Evolutionary conservation across 2,888 invertebrate genomes (phyloP).

Genomic region (Melanchra persicariae): DNA sequence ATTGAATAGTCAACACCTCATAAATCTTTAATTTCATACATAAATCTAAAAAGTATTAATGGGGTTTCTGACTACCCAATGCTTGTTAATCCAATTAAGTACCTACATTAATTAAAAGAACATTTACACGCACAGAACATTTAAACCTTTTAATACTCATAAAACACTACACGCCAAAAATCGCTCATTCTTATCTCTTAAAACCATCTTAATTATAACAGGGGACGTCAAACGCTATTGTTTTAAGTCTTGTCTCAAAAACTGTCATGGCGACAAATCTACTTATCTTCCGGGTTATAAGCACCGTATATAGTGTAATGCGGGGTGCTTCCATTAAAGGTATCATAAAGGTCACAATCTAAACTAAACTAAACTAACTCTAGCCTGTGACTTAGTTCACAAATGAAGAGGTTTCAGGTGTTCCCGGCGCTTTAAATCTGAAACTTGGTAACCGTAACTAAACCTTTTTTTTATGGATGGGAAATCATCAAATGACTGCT

Average conservation of each 20-base stretch:
- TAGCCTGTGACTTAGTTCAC: not conserved
- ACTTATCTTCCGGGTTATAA: constrained; percentile 29
- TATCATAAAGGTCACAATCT: not conserved
- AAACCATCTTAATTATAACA: constrained; percentile 34
- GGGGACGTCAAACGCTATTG: constrained; percentile 45
- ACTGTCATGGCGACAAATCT: constrained; percentile 9
- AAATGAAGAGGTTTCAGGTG: not conserved
- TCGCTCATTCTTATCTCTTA: constrained; percentile 29
- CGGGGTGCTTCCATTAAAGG: not conserved
- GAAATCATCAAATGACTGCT: too few species aligned
- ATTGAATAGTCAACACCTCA: not conserved
- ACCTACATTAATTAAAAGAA: not conserved
- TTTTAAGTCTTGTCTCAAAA: constrained; percentile 30
- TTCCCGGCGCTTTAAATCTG: not conserved
- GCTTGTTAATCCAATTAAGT: constrained; percentile 20
- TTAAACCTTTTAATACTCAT: not conserved
- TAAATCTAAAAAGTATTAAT: not conserved
- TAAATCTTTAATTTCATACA: not conserved
- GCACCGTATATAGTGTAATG: constrained; percentile 13
- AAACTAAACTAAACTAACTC: constrained; percentile 3
- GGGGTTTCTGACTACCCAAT: not conserved
- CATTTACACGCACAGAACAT: constrained; percentile 4
- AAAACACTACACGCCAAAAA: not conserved
- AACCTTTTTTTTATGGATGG: too few species aligned
- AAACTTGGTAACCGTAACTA: too few species aligned